These are phyloP conservation scores for Sebastes cheni DNA, from an alignment of 2,797 vertebrate species.

Conservation along the genomic window DNA sequence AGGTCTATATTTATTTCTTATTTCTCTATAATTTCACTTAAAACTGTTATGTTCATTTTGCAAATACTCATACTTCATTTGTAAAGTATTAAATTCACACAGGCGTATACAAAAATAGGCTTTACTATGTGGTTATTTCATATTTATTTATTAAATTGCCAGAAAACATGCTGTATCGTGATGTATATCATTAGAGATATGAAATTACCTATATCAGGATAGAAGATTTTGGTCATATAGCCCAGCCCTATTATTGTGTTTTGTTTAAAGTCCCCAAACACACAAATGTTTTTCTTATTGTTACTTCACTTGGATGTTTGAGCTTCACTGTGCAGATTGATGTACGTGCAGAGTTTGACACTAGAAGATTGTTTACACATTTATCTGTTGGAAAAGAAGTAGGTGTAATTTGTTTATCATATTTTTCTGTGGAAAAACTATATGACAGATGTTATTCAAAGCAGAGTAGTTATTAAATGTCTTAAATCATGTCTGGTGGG, in stretches of 20 bases:
- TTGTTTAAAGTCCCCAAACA: background rate
- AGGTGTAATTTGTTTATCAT: background rate
- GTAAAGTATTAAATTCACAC: rapidly evolving
- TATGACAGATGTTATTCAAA: background rate
- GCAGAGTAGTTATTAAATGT: background rate
- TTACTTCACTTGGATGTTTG: background rate
- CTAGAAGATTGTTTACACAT: background rate
- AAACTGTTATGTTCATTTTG: too few species aligned
- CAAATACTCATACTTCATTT: too few species aligned
- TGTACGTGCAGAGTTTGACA: background rate
- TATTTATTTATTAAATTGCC: too few species aligned
- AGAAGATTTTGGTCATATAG: too few species aligned
- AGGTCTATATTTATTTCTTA: rapidly evolving
- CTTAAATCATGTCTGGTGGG: background rate
- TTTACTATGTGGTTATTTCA: too few species aligned
- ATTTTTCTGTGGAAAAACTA: too few species aligned
- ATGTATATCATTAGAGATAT: too few species aligned
- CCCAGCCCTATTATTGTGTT: background rate
- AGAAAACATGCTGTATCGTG: too few species aligned
- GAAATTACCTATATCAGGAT: too few species aligned
- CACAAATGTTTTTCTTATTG: background rate
- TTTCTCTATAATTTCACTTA: too few species aligned
- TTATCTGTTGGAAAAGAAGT: background rate
- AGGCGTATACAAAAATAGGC: too few species aligned
- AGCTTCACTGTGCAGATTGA: background rate